Base-by-base conservation (phyloP, 2,888 invertebrate species). In the Koerneria pararmatus region DNA sequence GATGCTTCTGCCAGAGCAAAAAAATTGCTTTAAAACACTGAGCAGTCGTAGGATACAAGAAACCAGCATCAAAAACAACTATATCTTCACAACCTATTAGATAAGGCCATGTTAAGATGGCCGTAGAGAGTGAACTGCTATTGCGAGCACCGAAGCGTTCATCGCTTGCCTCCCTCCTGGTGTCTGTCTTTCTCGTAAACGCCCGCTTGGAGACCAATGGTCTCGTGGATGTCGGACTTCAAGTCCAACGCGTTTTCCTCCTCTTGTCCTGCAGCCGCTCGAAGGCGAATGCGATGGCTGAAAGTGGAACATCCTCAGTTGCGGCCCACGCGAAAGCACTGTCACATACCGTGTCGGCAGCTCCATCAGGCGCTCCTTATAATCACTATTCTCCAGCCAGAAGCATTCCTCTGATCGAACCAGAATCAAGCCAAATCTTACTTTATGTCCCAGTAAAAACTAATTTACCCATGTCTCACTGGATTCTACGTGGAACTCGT, bases 401-500 rank as follows among this genome's bases (percentile, higher is more conserved):
- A 6, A 54, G 63, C 24, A 35, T 63, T 4, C 63, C 63, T n/a
- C 53, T 63, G 37, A 22, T 63, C 24, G 53, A 63, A 32, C 63
- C 63, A 41, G 63, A 54, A 4, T 15, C 37, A 6, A 4, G 29
- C n/a, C 24, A 32, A 31, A 53, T 54, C 27, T 54, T 63, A 5
- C 27, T 63, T 8, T 29, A 3, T 11, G 54, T 63, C 0, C 53
- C 63, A 15, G 53, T 32, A 15, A 63, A 63, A 31, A 60, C 69
- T 15, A 49, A 53, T 27, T 27, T 67, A 22, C 60, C 65, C 32
- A 46, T 61, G 64, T 31, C 35, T 35, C 69, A 69, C 24, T 69
- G 69, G 69, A 54, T 37, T 11, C 65, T 69, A n/a, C 56, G 69
- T 8, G 69, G 67, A 19, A 54, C 54, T 8, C 1, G 63, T 29